Evolutionary conservation across 2,888 invertebrate species (phyloP).

Genomic region (Leptinotarsa tumamoca): DNA sequence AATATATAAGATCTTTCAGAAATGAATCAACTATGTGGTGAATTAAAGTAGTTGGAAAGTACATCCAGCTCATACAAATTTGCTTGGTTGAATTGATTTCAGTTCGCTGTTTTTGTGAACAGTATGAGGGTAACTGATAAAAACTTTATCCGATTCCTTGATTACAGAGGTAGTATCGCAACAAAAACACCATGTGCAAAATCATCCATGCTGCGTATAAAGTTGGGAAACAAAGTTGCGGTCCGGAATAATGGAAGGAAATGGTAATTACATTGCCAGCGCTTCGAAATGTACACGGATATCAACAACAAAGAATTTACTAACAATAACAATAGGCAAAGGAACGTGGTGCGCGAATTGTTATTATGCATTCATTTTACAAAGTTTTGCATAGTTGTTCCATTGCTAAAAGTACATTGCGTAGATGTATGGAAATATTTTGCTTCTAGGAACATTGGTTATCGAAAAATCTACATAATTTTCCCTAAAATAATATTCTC

Average conservation of each 20-base stretch:
- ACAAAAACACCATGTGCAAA: slow-evolving; percentile 16
- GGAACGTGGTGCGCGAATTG: not conserved
- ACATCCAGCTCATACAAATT: too few species aligned
- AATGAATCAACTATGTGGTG: too few species aligned
- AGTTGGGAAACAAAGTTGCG: slow-evolving; percentile 22
- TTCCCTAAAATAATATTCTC: not conserved
- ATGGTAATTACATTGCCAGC: slow-evolving; percentile 18
- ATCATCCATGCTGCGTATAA: slow-evolving; percentile 12
- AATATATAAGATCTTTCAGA: too few species aligned
- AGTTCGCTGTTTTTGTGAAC: too few species aligned
- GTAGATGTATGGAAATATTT: not conserved
- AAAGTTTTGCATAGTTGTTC: not conserved
- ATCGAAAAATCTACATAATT: not conserved
- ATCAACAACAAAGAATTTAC: slow-evolving; percentile 2
- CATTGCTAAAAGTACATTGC: not conserved
- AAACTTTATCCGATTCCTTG: slow-evolving; percentile 10
- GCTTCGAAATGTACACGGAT: slow-evolving; percentile 1
- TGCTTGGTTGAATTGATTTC: too few species aligned
- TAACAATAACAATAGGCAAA: not conserved
- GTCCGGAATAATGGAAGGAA: slow-evolving; percentile 17
- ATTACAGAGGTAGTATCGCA: not conserved
- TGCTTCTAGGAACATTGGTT: not conserved
- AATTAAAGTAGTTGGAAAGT: too few species aligned
- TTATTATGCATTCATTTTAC: not conserved
- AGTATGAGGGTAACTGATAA: not conserved